Base-by-base conservation (phyloP, 1,140 invertebrate genomes). In the Carcinoscorpius rotundicauda region DNA sequence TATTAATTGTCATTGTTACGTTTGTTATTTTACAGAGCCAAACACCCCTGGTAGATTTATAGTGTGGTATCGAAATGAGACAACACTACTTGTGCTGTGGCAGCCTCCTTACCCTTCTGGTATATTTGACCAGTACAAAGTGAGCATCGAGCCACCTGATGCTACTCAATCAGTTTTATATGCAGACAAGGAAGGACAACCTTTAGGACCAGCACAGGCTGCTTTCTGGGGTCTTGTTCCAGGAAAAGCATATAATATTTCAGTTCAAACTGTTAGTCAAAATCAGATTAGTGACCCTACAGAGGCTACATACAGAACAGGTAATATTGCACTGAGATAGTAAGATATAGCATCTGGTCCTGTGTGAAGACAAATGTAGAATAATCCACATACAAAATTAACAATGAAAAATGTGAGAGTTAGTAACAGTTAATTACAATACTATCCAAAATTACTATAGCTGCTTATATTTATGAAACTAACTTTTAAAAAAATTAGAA, bases 11-110 rank as follows among this genome's bases (percentile, higher is more conserved):
- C 29, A 29, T 29, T 29, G 29, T 29, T 29, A 29, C 29, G 29
- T 29, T 2, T 29, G 29, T 52, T 29, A 57, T 56, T 61, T 73
- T 71, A 55, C 76, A 69, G 68, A 91, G 76, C 92, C 92, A 5
- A 94, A 93, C 77, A 92, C 90, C 59, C 91, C 91, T 11, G 92
- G 92, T 60, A 90, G 94, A 76, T 96, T 96, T 76, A 96, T 96
- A 71, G 92, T 96, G 51, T 96, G 92, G 91, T 96, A 93, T 78
- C 82, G 93, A 60, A 95, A 95, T 78, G 91, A 95, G 80, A 96
- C 93, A 8, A 96, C 93, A 48, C 80, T 96, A 65, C 81, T 96
- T 68, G 92, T 95, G 62, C 78, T 96, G 53, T 95, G 92, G 91
- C 91, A 95, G 76, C 92, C 93, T 61, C 92, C 92, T 4, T 95